Evolutionary conservation across 2,113 vertebrate species (phyloP), one percentile per base, ranked within the genome.

Genomic region (Chlorodrepanis virens): DNA sequence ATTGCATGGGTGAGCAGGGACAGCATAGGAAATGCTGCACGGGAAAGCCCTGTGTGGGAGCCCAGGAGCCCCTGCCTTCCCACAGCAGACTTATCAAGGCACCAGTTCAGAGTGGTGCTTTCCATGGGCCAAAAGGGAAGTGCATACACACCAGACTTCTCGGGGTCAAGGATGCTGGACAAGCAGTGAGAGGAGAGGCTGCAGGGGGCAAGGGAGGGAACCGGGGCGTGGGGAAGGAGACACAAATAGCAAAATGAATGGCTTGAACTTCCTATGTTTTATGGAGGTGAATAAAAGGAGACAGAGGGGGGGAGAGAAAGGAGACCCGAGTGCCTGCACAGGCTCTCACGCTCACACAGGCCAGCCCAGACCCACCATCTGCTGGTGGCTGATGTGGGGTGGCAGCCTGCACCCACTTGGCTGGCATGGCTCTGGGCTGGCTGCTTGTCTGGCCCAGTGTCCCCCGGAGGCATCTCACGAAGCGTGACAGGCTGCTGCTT

Each of bases 1-100:
- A 49, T 83, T 2, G 2, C 39, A 2, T 28, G 90, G 95, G 84
- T 27, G 87, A 96, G 85, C 86, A 68, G 92, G 79, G 61, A 88
- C 90, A 82, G 53, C 61, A 64, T 88, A 97, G 98, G 98, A 98
- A 98, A 92, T 10, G 83, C 89, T 95, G 33, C 93, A 97, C 94
- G 92, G 96, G 97, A 97, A 97, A 97, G 95, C 97, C 96, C 82
- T 78, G 97, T 98, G 95, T 98, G 98, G 98, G 98, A 99, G 98
- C 97, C 80, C 82, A 91, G 97, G 82, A 78, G 94, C 87, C 61
- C 84, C 75, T 83, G 89, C 89, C 98, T 98, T 98, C 98, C 98
- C 98, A 98, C 98, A 97, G 69, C 79, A 94, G 83, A 95, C 72
- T 96, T 96, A 97, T 93, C 97, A 94, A 97, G 97, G 96, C 96